A percentile compares a stretch with the other conserved stretches of the same genome.
phyloP scores from a whole-genome alignment of 2,888 invertebrate species.

The Aphodius granarius region DNA sequence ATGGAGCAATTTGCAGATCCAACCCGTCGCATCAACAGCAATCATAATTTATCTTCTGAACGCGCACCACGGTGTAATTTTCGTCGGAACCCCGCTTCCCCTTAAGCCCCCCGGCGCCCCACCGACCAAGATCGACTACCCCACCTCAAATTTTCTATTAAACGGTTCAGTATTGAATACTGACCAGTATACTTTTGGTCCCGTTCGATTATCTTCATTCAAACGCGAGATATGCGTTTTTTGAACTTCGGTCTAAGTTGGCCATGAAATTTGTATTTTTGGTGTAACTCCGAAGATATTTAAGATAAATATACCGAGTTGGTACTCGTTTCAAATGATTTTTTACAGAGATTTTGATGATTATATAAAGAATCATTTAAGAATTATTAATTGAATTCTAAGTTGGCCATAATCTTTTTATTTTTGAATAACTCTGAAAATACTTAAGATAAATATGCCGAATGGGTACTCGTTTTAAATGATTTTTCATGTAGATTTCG shows the following conservation, averaged over 20 bases:
- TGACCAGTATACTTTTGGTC: background rate
- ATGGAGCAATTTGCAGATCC: conserved; percentile 11
- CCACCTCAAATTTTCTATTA: background rate
- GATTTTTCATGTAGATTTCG: background rate
- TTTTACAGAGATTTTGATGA: background rate
- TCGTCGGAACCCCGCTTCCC: background rate
- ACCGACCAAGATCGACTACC: background rate
- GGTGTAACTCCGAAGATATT: background rate
- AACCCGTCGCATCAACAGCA: conserved; percentile 8
- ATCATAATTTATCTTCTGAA: conserved; percentile 8
- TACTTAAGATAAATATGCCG: background rate
- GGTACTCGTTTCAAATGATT: background rate
- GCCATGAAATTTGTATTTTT: background rate
- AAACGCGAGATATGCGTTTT: background rate
- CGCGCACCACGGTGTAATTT: conserved; percentile 1
- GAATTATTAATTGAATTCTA: background rate
- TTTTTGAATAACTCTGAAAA: background rate
- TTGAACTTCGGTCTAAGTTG: background rate
- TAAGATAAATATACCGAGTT: background rate
- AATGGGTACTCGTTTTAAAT: background rate
- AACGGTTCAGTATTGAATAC: background rate
- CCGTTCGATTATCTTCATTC: background rate
- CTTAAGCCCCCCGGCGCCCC: background rate
- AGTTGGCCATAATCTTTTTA: background rate
- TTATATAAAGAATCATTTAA: background rate